Conservation (phyloP, 2,113 vertebrate species). For the Theristicus caerulescens region DNA sequence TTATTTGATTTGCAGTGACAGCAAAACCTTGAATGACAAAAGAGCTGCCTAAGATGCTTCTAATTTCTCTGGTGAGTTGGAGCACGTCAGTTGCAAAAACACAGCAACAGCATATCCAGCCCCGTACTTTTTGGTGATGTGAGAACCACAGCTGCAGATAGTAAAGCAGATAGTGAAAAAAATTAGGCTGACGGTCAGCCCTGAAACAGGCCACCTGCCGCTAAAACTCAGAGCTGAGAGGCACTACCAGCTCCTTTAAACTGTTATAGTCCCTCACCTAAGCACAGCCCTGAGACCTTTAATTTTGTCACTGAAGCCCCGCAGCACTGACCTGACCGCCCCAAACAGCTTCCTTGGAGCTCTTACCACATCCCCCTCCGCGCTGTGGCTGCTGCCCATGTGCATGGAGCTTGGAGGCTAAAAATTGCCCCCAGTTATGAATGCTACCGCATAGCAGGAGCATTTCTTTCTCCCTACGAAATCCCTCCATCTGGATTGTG, state of each 20-base stretch:
- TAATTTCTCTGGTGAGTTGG: background rate
- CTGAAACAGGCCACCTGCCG: background rate
- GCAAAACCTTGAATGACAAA: background rate
- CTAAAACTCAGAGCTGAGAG: background rate
- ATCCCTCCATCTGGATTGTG: background rate
- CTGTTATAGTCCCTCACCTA: background rate
- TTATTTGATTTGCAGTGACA: background rate
- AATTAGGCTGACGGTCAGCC: background rate
- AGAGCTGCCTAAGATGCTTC: background rate
- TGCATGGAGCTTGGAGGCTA: background rate
- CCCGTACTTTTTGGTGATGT: background rate
- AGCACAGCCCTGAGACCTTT: background rate
- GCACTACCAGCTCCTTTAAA: background rate
- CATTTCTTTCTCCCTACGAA: background rate
- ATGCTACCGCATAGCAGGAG: background rate
- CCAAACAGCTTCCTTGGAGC: background rate
- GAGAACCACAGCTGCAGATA: background rate
- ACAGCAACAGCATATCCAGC: background rate
- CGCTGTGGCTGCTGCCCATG: background rate
- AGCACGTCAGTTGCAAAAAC: background rate
- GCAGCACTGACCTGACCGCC: fast-evolving
- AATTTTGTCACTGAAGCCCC: background rate
- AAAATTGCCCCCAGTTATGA: background rate
- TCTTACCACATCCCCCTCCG: background rate
- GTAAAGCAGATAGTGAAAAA: background rate